A percentile compares a stretch with the other conserved stretches of the same genome.
These are phyloP conservation scores for Smittia sp. DNA, from an alignment of 2,888 invertebrate species.

Conservation along the genomic window DNA sequence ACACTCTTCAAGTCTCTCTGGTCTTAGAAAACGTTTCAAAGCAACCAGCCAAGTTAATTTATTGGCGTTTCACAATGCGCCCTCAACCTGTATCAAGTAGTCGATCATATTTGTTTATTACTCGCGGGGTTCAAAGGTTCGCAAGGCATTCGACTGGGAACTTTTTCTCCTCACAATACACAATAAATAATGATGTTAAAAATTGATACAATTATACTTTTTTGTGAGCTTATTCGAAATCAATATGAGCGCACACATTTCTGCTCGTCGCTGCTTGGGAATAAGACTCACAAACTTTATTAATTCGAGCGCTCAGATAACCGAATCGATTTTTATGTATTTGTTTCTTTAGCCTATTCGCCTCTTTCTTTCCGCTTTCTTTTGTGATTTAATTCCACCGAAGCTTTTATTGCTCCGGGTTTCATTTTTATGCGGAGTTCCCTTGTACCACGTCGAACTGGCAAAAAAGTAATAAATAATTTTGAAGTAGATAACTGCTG, in stretches of 20 bases:
- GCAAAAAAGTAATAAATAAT: conserved; percentile 23
- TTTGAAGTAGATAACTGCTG: conserved; percentile 20
- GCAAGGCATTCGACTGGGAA: neutral
- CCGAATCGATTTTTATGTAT: conserved; percentile 23
- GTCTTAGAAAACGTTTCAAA: too few species aligned
- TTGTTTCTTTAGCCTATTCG: conserved; percentile 21
- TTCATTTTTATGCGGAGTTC: neutral
- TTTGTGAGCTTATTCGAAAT: neutral
- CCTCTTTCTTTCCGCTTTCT: conserved; percentile 4
- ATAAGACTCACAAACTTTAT: conserved; percentile 8
- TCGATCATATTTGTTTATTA: conserved; percentile 17
- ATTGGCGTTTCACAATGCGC: too few species aligned
- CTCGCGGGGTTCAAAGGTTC: conserved; percentile 1
- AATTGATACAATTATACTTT: conserved; percentile 29
- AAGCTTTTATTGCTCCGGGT: conserved; percentile 13
- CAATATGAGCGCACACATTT: neutral
- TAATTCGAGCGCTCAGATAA: conserved; percentile 20
- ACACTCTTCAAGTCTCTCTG: too few species aligned
- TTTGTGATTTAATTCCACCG: conserved; percentile 27
- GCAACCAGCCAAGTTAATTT: too few species aligned
- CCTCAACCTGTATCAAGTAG: conserved; percentile 9
- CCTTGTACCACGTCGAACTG: conserved; percentile 20
- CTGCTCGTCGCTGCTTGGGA: neutral
- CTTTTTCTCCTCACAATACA: conserved; percentile 3
- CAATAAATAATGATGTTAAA: conserved; percentile 28